Base-by-base conservation (phyloP, 2,113 vertebrate species). In the Engraulis encrasicolus region DNA sequence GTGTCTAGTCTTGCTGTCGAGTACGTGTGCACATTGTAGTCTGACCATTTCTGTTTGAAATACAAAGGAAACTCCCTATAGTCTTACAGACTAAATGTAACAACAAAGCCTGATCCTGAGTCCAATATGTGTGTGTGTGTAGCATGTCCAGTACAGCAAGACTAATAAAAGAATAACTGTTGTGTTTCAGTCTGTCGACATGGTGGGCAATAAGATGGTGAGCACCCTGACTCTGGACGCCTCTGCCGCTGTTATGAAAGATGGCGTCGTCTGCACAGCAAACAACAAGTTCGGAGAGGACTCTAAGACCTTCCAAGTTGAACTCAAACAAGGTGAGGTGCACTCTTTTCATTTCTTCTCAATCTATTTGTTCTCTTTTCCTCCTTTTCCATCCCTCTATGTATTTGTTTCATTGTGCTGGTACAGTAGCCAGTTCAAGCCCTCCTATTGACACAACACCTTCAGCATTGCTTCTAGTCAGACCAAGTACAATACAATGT, bases 231-330 rank as follows among this genome's bases (percentile, higher is more conserved):
- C 79, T 7, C 89, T 97, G 23, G 82, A 90, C 58, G 92, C 95
- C 86, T 95, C 93, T 0, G 87, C 91, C 0, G 85, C 90, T 34
- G 87, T 96, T 77, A 89, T 95, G 84, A 91, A 91, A 15, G 71
- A 88, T 0, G 96, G 96, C 0, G 91, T 96, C 84, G 92, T 80
- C 83, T 97, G 97, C 34, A 86, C 94, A 84, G 95, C 89, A 31
- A 78, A 84, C 87, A 97, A 97, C 80, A 17, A 82, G 0, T 81
- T 91, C 0, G 97, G 97, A 40, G 79, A 0, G 2, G 81, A 78
- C 79, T 85, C 23, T 89, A 93, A 14, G 89, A 86, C 38, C 91
- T 90, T 95, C 88, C 78, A 20, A 0, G 90, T 96, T 45, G 81
- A 90, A 87, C 37, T 93, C 71, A 90, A 92, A 23, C 27, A n/a